Evolutionary conservation across 2,797 vertebrate species (phyloP).

Genomic region (Eurystomus glaucurus): DNA sequence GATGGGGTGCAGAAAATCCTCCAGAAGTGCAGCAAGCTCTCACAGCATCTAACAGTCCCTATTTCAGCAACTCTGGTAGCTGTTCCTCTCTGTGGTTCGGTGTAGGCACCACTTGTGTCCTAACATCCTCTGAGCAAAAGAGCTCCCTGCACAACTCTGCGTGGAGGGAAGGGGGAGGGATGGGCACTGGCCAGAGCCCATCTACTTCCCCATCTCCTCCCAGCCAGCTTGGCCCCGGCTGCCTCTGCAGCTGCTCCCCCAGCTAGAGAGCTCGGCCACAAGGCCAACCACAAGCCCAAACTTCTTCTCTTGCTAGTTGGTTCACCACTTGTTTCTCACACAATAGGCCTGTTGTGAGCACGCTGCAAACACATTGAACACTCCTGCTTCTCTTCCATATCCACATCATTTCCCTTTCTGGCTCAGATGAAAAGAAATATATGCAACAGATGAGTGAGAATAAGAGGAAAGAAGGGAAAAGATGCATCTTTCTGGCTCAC

Average conservation of each 20-base stretch:
- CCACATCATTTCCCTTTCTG: not conserved
- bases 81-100: constrained; percentile 76
- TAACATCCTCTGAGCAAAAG: constrained; percentile 51
- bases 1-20: constrained; percentile 34
- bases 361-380: fast-evolving
- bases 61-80: constrained; percentile 65
- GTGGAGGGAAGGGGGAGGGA: constrained; percentile 39
- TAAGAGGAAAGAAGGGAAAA: constrained; percentile 2
- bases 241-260: constrained; percentile 55
- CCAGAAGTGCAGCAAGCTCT: constrained; percentile 19
- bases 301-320: constrained; percentile 42
- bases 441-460: not conserved
- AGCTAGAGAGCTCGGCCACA: constrained; percentile 1
- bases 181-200: constrained; percentile 32
- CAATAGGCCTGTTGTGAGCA: not conserved
- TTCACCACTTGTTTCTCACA: constrained; percentile 27
- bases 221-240: not conserved
- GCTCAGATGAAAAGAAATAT: not conserved
- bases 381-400: not conserved
- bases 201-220: constrained; percentile 70
- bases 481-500: not conserved
- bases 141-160: constrained; percentile 31
- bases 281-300: constrained; percentile 64
- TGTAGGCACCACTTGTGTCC: constrained; percentile 50
- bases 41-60: constrained; percentile 39